Evolutionary conservation across 2,797 vertebrate genomes (phyloP), one percentile per base, ranked within the genome.

Genomic region (Sebastes diploproa): DNA sequence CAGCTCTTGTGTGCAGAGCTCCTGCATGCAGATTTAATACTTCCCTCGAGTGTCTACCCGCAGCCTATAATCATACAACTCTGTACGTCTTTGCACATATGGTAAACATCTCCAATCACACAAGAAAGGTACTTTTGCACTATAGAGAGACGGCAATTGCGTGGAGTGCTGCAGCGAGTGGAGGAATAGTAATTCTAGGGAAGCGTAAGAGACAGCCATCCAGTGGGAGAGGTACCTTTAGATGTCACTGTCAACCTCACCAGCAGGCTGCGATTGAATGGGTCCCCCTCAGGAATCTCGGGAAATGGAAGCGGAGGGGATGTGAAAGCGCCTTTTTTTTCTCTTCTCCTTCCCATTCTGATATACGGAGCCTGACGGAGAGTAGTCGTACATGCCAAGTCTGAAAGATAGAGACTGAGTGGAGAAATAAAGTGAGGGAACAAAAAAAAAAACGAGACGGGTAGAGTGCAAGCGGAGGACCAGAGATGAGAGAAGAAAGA

Each of bases 231-330:
- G 32, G 65, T 84, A 82, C 82, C 85, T 80, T 91, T 60, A 86
- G 89, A 90, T 90, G 86, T 87, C 86, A 81, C 86, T 87, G 89
- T 89, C 84, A 91, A 77, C 84, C 77, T 80, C 74, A 87, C 36
- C 84, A 78, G 79, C 79, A 86, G 75, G 84, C 82, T 79, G 65
- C 74, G 63, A 86, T 84, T 82, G 85, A 86, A 91, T 90, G 82
- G 78, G 69, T 82, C 58, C 73, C 80, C 85, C 86, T 70, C 64
- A 80, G 91, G 90, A 91, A 88, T 86, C 61, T 63, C 80, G 78
- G 82, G 80, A 88, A 89, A 90, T 84, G 46, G 82, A 88, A 89
- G 82, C 58, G 62, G 75, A 81, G 61, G 46, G 63, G 82, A 81
- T 73, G 79, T 89, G 78, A 89, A 87, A 83, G 67, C 55, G 18